Conservation (phyloP, 92 coral and sea anemone genomes). For the Desmophyllum pertusum region DNA sequence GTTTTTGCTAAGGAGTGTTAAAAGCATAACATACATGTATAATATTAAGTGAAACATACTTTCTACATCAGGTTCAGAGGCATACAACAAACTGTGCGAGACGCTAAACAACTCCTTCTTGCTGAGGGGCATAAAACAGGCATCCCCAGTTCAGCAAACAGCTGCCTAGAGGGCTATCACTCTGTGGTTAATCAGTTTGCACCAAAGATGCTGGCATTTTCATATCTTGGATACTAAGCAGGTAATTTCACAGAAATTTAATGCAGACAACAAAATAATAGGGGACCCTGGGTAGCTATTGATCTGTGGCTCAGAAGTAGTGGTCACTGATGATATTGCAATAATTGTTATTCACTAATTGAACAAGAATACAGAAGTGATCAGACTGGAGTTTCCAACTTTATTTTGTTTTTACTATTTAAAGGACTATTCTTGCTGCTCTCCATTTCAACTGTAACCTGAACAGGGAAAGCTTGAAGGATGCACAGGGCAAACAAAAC, state of each 20-base stretch:
- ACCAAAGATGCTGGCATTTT: constrained; percentile 72
- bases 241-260: constrained; percentile 38
- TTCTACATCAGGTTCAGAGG: constrained; percentile 60
- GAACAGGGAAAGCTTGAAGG: constrained; percentile 27
- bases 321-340: neutral
- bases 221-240: constrained; percentile 66
- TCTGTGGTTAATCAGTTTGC: constrained; percentile 77
- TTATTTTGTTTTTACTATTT: neutral
- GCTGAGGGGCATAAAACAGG: constrained; percentile 65
- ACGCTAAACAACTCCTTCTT: constrained; percentile 49
- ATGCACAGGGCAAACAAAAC: constrained; percentile 29
- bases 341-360: neutral
- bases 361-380: neutral
- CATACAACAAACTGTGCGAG: constrained; percentile 59
- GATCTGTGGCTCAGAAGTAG: neutral
- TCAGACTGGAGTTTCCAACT: neutral
- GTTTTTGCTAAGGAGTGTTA: neutral
- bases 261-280: neutral
- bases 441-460: constrained; percentile 45
- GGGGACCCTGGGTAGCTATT: neutral
- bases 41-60: neutral
- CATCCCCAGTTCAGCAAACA: constrained; percentile 72
- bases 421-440: constrained; percentile 44
- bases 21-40: neutral
- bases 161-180: constrained; percentile 75